Evolutionary conservation across 2,888 invertebrate genomes (phyloP), one percentile per base, ranked within the genome.

Genomic region (Heliothis peltigera): DNA sequence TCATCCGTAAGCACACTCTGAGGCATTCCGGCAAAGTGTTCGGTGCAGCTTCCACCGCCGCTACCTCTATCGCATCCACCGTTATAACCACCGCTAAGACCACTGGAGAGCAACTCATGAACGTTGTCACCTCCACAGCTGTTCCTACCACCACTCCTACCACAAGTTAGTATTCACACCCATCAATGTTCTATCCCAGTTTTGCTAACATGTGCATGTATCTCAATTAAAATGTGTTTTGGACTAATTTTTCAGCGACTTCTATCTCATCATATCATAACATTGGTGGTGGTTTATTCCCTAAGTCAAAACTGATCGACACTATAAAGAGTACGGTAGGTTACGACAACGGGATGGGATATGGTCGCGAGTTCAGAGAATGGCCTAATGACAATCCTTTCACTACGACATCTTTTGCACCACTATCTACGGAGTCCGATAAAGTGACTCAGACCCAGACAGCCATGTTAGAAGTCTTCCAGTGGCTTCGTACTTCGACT

Each of bases 21-120:
- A 96, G 97, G 82, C 97, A 97, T 91, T 97, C 97, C 64, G 97
- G 97, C 70, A 96, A 96, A 80, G 96, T 96, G 51, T 95, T 96
- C 57, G 96, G 96, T 76, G 96, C 96, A 82, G 90, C 95, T 63
- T 93, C 95, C 57, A 95, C 96, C 54, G 94, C 95, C 44, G 95
- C 95, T 55, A 91, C 95, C 70, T 91, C 95, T 54, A 87, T 95
- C 55, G 95, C 95, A 67, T 90, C 95, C 64, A 90, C 95, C 49
- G 90, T 94, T 51, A 87, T 93, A 56, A 92, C 92, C 48, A 87
- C 95, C 64, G 91, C 89, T 75, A 95, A 92, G 86, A 85, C 86
- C 67, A 87, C 91, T 73, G 93, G 92, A 64, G 91, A 92, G 64
- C 91, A 92, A 84, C 77, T 93, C 66, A 70, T 93, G 79, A 89